Conservation (phyloP, 2,113 vertebrate genomes). For the Isurus oxyrinchus region DNA sequence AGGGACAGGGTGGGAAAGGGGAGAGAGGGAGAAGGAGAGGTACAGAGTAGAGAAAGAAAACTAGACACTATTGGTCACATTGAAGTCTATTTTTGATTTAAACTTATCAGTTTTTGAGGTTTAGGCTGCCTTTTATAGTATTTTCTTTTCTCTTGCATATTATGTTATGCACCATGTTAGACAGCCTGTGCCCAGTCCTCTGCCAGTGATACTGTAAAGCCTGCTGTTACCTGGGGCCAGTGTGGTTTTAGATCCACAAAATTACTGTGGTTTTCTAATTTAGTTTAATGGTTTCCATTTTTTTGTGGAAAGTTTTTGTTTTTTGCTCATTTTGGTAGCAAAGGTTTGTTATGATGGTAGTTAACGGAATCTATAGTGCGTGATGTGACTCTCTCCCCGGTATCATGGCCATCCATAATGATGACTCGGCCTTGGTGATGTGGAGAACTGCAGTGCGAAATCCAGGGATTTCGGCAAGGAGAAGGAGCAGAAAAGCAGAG, state of each 20-base stretch:
- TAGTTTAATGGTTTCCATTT: background rate
- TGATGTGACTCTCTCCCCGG: background rate
- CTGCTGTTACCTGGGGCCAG: background rate
- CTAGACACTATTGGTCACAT: too few relatives aligned
- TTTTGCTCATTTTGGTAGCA: background rate
- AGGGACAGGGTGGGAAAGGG: too few relatives aligned
- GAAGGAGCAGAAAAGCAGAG: too few relatives aligned
- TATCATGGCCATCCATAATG: background rate
- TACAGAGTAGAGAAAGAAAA: background rate
- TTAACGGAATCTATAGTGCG: background rate
- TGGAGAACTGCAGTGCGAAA: background rate
- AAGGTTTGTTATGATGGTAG: background rate
- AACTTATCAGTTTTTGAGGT: background rate
- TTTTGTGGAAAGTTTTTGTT: background rate
- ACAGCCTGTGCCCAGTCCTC: background rate
- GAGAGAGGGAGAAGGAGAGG: too few relatives aligned
- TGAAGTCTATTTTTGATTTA: too few relatives aligned
- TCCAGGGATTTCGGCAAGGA: too few relatives aligned
- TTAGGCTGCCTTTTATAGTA: background rate
- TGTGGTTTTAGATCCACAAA: background rate
- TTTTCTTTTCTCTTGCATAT: background rate
- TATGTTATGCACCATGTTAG: too few relatives aligned
- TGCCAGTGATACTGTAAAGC: background rate
- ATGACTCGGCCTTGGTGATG: background rate
- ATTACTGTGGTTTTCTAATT: background rate